These are phyloP conservation scores for Aldabrachelys gigantea DNA, from an alignment of 2,113 vertebrate species.

Conservation along the genomic window DNA sequence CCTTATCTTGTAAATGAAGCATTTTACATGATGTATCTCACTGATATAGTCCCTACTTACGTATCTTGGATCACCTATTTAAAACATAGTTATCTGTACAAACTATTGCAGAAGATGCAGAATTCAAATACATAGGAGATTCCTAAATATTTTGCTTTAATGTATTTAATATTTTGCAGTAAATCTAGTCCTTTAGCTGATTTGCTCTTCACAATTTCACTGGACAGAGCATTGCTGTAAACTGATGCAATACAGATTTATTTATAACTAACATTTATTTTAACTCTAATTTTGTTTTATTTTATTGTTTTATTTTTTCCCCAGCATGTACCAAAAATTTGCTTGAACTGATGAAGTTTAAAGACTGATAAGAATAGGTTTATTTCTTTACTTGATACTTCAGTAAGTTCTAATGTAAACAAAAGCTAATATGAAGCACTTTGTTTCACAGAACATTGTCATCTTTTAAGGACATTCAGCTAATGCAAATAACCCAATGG, in stretches of 20 bases:
- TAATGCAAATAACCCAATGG: neutral
- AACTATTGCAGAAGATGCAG: conserved; percentile 29
- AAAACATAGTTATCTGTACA: neutral
- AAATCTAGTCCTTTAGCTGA: conserved; percentile 29
- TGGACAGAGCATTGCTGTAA: neutral
- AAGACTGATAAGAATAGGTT: neutral
- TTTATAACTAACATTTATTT: conserved; percentile 33
- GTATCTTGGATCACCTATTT: neutral
- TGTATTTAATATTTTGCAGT: neutral
- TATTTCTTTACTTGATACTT: conserved; percentile 33
- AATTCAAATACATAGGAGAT: conserved; percentile 32
- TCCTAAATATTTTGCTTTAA: conserved; percentile 22
- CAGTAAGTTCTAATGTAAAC: conserved; percentile 34
- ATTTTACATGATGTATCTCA: neutral
- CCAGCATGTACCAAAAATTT: neutral
- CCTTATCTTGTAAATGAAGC: neutral
- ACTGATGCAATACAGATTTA: neutral
- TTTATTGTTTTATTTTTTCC: neutral
- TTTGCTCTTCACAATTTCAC: conserved; percentile 1
- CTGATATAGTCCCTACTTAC: conserved; percentile 5
- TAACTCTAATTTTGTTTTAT: conserved; percentile 16
- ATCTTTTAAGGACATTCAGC: neutral
- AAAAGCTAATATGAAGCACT: neutral
- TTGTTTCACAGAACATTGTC: neutral
- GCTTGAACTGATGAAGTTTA: conserved; percentile 15